phyloP scores from a whole-genome alignment of 2,797 vertebrate genomes.

The Enteromius argenteus region DNA sequence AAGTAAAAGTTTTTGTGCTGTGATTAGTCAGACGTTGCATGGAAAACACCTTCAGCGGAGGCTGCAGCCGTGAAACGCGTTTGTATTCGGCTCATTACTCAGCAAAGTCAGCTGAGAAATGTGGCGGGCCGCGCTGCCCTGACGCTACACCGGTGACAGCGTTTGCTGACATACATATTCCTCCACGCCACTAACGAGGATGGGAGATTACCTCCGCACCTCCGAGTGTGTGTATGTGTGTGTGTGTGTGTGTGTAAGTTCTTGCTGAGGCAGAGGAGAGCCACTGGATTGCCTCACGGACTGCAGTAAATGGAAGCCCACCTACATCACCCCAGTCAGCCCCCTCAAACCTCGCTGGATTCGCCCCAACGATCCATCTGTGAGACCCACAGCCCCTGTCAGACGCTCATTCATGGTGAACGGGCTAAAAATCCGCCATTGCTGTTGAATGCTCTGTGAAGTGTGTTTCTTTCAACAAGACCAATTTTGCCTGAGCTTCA shows the following conservation, averaged over 20 bases:
- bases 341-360: slow-evolving; percentile 45
- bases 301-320: slow-evolving; percentile 40
- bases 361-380: slow-evolving; percentile 48
- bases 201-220: slow-evolving; percentile 33
- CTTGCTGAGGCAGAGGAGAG: slow-evolving; percentile 33
- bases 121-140: slow-evolving; percentile 45
- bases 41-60: slow-evolving; percentile 57
- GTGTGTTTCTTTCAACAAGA: slow-evolving; percentile 25
- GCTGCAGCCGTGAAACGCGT: slow-evolving; percentile 54
- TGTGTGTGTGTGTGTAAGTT: slow-evolving; percentile 35
- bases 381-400: slow-evolving; percentile 40
- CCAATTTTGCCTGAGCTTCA: slow-evolving; percentile 18
- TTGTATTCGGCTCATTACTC: slow-evolving; percentile 68
- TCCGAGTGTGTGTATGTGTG: slow-evolving; percentile 17
- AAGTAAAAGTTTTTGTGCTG: slow-evolving; percentile 47
- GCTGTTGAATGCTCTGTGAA: slow-evolving; percentile 10
- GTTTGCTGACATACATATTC: slow-evolving; percentile 66
- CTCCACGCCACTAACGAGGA: slow-evolving; percentile 58
- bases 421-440: slow-evolving; percentile 16
- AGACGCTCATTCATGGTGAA: slow-evolving; percentile 31
- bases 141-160: slow-evolving; percentile 42
- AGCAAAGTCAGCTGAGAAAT: slow-evolving; percentile 65
- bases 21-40: slow-evolving; percentile 60
- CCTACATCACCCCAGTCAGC: slow-evolving; percentile 55
- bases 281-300: slow-evolving; percentile 47